Evolutionary conservation across 2,888 invertebrate genomes (phyloP).

Genomic region (Elaeidobius kamerunicus): DNA sequence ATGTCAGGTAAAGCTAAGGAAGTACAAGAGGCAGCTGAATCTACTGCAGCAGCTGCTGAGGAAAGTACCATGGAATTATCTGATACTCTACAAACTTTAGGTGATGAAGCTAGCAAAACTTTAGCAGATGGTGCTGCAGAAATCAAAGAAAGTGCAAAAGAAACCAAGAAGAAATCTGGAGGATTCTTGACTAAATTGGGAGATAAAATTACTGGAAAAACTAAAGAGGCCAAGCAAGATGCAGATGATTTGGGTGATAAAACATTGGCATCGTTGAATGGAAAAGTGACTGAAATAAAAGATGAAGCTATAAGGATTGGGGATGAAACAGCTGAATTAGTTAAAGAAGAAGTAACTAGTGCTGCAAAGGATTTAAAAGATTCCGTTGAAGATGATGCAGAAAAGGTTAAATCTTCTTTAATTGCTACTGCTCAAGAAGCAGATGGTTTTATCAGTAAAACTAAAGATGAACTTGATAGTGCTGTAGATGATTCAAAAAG

Average conservation of each 20-base stretch:
- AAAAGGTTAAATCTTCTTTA: background rate
- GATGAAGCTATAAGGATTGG: background rate
- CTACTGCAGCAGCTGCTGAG: conserved; percentile 5
- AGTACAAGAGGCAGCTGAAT: background rate
- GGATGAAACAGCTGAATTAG: no score
- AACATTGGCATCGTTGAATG: no score
- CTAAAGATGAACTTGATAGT: background rate
- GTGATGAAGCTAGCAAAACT: background rate
- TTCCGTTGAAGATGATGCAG: background rate
- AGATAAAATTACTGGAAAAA: conserved; percentile 28
- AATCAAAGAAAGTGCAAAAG: background rate
- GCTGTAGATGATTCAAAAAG: no score
- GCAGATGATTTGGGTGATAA: no score
- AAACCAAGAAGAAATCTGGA: conserved; percentile 1
- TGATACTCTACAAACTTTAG: no score
- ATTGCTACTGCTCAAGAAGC: background rate
- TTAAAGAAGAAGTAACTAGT: background rate
- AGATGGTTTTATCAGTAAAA: background rate
- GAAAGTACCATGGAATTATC: no score
- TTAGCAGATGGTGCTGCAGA: background rate
- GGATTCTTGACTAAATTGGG: conserved; percentile 14
- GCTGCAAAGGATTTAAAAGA: background rate
- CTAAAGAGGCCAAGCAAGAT: conserved; percentile 24
- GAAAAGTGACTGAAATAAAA: no score
- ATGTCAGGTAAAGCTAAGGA: conserved; percentile 29